Percentiles rank a stretch among this genome's conserved stretches.
phyloP scores from a whole-genome alignment of 2,113 vertebrate species.

The Oncorhynchus gorbuscha region DNA sequence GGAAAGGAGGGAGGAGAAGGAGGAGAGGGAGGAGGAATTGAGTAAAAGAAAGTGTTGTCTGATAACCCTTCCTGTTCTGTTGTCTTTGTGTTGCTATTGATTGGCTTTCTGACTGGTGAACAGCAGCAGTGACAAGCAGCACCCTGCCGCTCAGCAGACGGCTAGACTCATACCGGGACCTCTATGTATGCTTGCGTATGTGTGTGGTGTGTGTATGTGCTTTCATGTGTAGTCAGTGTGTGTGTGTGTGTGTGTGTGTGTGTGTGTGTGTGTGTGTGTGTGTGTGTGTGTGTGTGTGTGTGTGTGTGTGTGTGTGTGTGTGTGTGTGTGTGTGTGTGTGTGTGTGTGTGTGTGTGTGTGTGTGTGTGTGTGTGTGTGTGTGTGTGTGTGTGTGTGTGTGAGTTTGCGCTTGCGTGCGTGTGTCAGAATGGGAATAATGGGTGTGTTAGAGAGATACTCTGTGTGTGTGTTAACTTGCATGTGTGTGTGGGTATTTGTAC shows the following conservation, averaged over 20 bases:
- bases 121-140: conserved; percentile 32
- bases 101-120: conserved; percentile 51
- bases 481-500: neutral
- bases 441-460: neutral
- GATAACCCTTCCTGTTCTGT: conserved; percentile 28
- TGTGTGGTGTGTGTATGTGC: neutral
- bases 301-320: neutral
- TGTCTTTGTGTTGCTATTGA: conserved; percentile 54
- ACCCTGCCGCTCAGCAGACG: conserved; percentile 35
- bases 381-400: neutral
- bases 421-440: neutral
- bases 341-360: neutral
- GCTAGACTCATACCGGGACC: neutral
- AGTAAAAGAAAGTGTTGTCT: neutral
- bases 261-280: neutral
- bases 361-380: neutral
- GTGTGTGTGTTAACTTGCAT: conserved; percentile 2
- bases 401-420: neutral
- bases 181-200: neutral
- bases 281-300: neutral
- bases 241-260: neutral
- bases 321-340: neutral
- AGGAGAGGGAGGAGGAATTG: neutral
- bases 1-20: neutral
- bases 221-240: neutral